Conservation (phyloP, 2,113 vertebrate species). For the Fukomys damarensis region DNA sequence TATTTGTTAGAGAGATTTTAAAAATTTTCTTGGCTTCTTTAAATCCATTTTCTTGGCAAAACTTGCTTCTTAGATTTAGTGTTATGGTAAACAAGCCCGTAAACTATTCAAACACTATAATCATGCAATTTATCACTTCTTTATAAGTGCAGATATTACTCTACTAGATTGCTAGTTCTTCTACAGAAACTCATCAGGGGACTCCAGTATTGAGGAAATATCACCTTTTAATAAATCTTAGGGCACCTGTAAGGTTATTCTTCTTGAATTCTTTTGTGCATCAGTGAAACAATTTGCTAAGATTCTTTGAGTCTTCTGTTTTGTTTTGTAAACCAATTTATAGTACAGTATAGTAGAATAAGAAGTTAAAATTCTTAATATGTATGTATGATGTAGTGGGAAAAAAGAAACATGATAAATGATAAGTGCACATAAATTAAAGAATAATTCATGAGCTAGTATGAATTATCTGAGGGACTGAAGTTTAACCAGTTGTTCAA, state of each 20-base stretch:
- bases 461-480: not conserved
- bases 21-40: conserved; percentile 57
- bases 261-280: conserved; percentile 53
- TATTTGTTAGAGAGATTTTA: conserved; percentile 58
- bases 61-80: conserved; percentile 80
- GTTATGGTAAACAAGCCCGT: conserved; percentile 80
- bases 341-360: not conserved
- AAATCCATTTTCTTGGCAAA: conserved; percentile 71
- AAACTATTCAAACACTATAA: conserved; percentile 76
- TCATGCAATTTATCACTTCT: conserved; percentile 76
- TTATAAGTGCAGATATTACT: conserved; percentile 79
- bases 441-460: not conserved
- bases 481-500: not conserved
- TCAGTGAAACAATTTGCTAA: conserved; percentile 60
- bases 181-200: conserved; percentile 58
- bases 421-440: conserved; percentile 15
- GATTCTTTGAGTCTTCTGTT: not conserved
- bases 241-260: not conserved
- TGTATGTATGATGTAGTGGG: not conserved
- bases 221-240: not conserved
- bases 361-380: not conserved
- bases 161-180: conserved; percentile 60
- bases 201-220: not conserved
- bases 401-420: not conserved
- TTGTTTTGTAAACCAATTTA: conserved; percentile 16